Percentiles rank a stretch among this genome's conserved stretches.
Conservation (phyloP, 2,888 invertebrate species). For the Leptopilina syphax region DNA sequence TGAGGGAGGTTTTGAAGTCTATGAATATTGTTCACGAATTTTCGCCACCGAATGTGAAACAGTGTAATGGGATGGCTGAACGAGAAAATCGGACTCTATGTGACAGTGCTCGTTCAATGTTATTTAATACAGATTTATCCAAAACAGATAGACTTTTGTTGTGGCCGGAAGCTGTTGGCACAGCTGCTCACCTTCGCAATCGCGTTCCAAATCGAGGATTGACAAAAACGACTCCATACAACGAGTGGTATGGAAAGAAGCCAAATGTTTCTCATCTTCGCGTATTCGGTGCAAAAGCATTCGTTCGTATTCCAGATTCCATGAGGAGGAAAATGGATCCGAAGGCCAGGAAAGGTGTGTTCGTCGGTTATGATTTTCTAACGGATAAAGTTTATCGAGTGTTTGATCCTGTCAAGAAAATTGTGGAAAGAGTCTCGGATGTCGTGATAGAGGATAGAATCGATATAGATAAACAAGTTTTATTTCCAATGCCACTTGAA, state of each 20-base stretch:
- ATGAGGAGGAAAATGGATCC: constrained; percentile 66
- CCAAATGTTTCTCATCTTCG: constrained; percentile 63
- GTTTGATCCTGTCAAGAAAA: constrained; percentile 19
- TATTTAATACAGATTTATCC: constrained; percentile 58
- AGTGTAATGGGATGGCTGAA: constrained; percentile 69
- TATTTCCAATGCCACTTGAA: constrained; percentile 24
- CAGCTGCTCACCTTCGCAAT: constrained; percentile 42
- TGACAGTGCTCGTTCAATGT: constrained; percentile 61
- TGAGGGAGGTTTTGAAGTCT: constrained; percentile 53
- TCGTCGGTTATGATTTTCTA: constrained; percentile 66
- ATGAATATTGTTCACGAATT: constrained; percentile 65
- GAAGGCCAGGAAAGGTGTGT: constrained; percentile 65
- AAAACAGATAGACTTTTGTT: constrained; percentile 48
- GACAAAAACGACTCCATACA: constrained; percentile 63
- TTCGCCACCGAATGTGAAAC: constrained; percentile 64
- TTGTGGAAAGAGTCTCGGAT: constrained; percentile 29
- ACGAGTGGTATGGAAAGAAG: constrained; percentile 66
- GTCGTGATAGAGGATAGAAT: constrained; percentile 8
- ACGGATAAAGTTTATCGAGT: constrained; percentile 20
- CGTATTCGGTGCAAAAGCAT: constrained; percentile 69
- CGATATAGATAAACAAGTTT: neutral
- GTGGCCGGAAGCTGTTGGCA: constrained; percentile 42
- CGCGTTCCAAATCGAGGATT: constrained; percentile 45
- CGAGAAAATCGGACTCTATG: constrained; percentile 59
- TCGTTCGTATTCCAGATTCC: constrained; percentile 67